These are phyloP conservation scores for Pasiphila rectangulata DNA, from an alignment of 2,888 invertebrate genomes.

Conservation along the genomic window DNA sequence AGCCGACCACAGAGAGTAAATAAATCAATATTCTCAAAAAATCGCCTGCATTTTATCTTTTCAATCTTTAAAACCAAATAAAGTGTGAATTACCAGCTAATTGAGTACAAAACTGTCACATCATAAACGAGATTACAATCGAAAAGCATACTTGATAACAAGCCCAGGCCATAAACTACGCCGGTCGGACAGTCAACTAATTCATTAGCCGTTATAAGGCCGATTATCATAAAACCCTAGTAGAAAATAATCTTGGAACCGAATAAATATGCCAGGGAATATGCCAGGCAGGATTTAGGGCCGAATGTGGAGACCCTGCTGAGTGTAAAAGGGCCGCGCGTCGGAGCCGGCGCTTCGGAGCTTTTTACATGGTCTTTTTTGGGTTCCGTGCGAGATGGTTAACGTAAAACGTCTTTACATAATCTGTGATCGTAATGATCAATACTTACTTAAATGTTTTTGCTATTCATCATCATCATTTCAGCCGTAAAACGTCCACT, in stretches of 20 bases:
- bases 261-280: constrained; percentile 76
- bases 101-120: constrained; percentile 18
- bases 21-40: no score
- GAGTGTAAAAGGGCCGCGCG: constrained; percentile 68
- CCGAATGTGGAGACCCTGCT: constrained; percentile 59
- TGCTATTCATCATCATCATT: no score
- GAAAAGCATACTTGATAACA: constrained; percentile 20
- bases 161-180: constrained; percentile 25
- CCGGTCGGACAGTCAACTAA: constrained; percentile 54
- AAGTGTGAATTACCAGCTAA: constrained; percentile 13
- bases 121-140: constrained; percentile 12
- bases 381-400: neutral
- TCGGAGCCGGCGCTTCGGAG: constrained; percentile 63
- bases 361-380: constrained; percentile 41
- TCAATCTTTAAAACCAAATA: no score
- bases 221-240: constrained; percentile 76
- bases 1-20: no score
- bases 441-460: no score
- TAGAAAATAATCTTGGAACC: constrained; percentile 70
- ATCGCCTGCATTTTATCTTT: no score
- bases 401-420: no score
- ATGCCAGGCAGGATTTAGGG: constrained; percentile 76
- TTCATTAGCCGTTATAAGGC: constrained; percentile 70
- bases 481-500: no score
- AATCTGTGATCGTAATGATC: no score